Percentiles rank a stretch among this genome's conserved stretches.
Evolutionary conservation across 2,113 vertebrate species (phyloP).

Genomic region (Rynchops niger): DNA sequence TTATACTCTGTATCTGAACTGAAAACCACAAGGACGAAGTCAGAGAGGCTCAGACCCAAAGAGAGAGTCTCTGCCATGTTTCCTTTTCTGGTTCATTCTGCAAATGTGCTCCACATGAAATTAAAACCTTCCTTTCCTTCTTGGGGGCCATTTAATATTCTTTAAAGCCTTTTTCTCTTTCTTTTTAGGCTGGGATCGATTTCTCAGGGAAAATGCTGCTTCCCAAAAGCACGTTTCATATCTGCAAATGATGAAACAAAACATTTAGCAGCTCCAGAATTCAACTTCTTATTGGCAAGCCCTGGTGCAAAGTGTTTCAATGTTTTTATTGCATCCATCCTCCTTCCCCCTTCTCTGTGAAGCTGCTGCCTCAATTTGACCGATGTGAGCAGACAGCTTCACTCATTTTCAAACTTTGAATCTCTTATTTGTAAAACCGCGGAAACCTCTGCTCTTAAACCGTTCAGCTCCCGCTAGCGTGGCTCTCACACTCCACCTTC

Average conservation of each 20-base stretch:
- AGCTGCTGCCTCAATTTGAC: neutral
- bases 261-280: neutral
- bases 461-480: fast-evolving
- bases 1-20: neutral
- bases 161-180: neutral
- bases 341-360: neutral
- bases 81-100: neutral
- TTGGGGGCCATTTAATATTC: neutral
- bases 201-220: neutral
- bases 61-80: neutral
- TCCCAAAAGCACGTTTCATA: neutral
- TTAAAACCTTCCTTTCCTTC: conserved; percentile 20
- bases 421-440: neutral
- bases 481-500: conserved; percentile 64
- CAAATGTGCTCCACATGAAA: neutral
- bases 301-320: neutral
- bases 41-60: neutral
- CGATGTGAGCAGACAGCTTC: neutral
- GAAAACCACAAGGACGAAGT: neutral
- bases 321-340: neutral
- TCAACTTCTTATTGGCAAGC: neutral
- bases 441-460: neutral
- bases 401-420: neutral
- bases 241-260: neutral
- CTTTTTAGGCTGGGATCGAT: neutral